A percentile compares a stretch with the other conserved stretches of the same genome.
Conservation (phyloP, 2,797 vertebrate species). For the Chelon auratus region DNA sequence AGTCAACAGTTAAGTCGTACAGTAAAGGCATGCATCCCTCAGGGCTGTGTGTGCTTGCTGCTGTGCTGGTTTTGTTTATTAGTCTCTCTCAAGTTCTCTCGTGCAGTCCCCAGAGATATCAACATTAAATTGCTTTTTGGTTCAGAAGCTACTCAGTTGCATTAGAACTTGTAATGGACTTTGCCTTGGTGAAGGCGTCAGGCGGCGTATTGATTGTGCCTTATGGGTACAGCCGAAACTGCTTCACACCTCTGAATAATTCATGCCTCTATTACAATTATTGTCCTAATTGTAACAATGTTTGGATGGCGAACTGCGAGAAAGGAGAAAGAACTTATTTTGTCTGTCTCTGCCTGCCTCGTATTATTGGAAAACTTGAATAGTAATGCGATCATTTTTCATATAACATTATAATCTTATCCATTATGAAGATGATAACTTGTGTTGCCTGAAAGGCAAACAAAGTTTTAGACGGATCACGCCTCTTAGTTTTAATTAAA, state of each 20-base stretch:
- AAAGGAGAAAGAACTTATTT: conserved; percentile 51
- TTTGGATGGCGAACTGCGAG: conserved; percentile 71
- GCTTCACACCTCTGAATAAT: conserved; percentile 79
- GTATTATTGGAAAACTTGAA: conserved; percentile 62
- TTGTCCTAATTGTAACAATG: conserved; percentile 82
- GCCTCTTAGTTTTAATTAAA: conserved; percentile 86
- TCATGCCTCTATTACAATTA: conserved; percentile 79
- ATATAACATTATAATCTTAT: conserved; percentile 71
- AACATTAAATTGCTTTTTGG: conserved; percentile 85
- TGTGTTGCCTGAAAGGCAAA: conserved; percentile 83
- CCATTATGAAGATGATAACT: conserved; percentile 80
- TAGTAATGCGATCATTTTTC: conserved; percentile 76
- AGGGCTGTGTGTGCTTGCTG: conserved; percentile 52
- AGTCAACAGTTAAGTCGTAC: conserved; percentile 62
- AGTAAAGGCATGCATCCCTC: conserved; percentile 61
- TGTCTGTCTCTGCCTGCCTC: conserved; percentile 39
- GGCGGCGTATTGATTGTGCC: conserved; percentile 80
- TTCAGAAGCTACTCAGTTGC: conserved; percentile 79
- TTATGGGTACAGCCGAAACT: conserved; percentile 74
- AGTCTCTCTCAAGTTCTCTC: conserved; percentile 72
- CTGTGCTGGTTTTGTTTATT: conserved; percentile 73
- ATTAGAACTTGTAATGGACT: conserved; percentile 84
- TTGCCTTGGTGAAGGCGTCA: conserved; percentile 75
- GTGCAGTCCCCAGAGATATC: conserved; percentile 76
- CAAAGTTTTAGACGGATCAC: conserved; percentile 81